Base-by-base conservation (phyloP, 2,888 invertebrate genomes). In the Heteromyza rotundicornis region DNA sequence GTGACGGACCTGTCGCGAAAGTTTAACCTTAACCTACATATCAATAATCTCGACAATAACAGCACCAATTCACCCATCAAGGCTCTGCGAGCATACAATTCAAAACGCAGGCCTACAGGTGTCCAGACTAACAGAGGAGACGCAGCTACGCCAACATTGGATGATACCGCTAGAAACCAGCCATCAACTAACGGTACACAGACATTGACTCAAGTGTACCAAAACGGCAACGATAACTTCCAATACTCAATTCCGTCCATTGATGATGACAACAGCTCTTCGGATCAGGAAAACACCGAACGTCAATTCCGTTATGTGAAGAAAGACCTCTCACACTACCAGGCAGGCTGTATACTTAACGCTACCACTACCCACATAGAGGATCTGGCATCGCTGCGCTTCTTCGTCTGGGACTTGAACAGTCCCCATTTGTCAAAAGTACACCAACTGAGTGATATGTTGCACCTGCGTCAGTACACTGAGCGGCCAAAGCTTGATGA, bases 391-490 rank as follows among this genome's bases (percentile, higher is more conserved):
- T 7, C 2, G 5, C 20, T 47, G 5, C 19, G 7, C 5, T 17
- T 47, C 19, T 47, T 12, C 47, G 14, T 47, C 20, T 47, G 47
- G 5, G 47, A 47, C 20, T 5, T 5, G 7, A 5, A 20, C 17
- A 8, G 14, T n/a, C 10, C 10, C 2, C 3, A 40, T 40, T 10
- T 40, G 10, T 7, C 10, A 3, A 40, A n/a, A 3, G 14, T 40
- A 10, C 16, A 10, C 3, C 10, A 40, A 40, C 10, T 40, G 40
- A 7, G n/a, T n/a, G 5, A n/a, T 16, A 64, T 63, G 44, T 20
- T 67, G 12, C 61, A 67, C 40, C 52, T 69, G 5, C 62, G 59
- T 12, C 69, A 71, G 50, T 68, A 68, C 20, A 36, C 58, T 7
- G 10, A 7, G 1, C 14, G 67, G 55, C 69, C 69, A 1, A 20